Conservation (phyloP, 2,888 invertebrate species). For the Lasioglossum calceatum region DNA sequence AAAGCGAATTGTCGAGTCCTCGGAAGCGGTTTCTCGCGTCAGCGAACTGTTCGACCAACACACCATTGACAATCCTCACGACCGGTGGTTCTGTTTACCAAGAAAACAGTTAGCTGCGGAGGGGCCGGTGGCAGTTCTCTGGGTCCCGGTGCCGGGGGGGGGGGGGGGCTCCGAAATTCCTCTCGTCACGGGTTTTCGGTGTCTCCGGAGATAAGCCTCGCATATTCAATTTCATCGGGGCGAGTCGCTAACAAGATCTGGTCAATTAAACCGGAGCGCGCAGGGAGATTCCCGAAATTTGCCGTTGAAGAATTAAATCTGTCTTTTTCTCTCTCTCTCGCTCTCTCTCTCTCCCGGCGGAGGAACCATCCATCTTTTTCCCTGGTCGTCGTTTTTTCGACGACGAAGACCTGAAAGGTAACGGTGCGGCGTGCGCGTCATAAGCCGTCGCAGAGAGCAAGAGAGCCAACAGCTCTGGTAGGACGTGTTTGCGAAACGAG, state of each 20-base stretch:
- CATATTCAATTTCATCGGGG: slow-evolving; percentile 10
- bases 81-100: neutral
- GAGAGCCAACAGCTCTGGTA: neutral
- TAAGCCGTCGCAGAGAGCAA: slow-evolving; percentile 53
- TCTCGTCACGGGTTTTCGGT: neutral
- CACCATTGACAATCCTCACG: neutral
- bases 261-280: slow-evolving; percentile 47
- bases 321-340: neutral
- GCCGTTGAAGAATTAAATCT: slow-evolving; percentile 21
- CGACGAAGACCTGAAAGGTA: slow-evolving; percentile 21
- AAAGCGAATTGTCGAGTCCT: slow-evolving; percentile 11
- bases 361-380: neutral
- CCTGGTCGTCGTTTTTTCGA: neutral
- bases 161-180: neutral
- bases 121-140: neutral
- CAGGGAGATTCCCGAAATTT: slow-evolving; percentile 27
- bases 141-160: neutral
- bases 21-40: slow-evolving; percentile 7
- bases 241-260: slow-evolving; percentile 34
- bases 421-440: slow-evolving; percentile 38
- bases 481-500: slow-evolving; percentile 68
- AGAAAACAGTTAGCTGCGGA: slow-evolving; percentile 10
- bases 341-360: neutral
- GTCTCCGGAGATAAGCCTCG: slow-evolving; percentile 17
- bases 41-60: slow-evolving; percentile 6